Evolutionary conservation across 2,797 vertebrate genomes (phyloP), one percentile per base, ranked within the genome.

Genomic region (Poecile montanus): DNA sequence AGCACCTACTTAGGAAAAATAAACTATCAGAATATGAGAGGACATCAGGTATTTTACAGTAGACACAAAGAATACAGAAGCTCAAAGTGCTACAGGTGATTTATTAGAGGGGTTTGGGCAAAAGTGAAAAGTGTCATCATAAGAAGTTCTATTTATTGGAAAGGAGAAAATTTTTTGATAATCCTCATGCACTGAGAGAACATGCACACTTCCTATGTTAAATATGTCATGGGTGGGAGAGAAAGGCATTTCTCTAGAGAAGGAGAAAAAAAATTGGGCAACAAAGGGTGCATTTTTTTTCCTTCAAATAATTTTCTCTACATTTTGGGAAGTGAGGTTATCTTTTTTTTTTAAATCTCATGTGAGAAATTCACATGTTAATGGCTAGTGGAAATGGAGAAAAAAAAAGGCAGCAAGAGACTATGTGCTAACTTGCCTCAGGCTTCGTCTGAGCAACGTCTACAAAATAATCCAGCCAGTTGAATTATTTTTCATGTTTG

Each of bases 381-480:
- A 30, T n/a, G 62, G 88, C 40, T 92, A 94, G 47, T 25, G 9
- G 40, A 6, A 11, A 40, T 25, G 9, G 40, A 6, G 11, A 40
- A 61, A 77, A 91, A 85, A 86, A 65, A 86, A 89, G 42, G 53
- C 66, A 92, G 88, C 58, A 88, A 70, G 79, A 93, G 67, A 93
- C 85, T 65, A 44, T 30, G 88, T 77, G 82, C 60, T 94, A 95
- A 93, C 44, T 90, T 92, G 95, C 85, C 90, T 94, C 72, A 40
- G 85, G 89, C 92, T 92, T 62, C 1, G 81, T 94, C 89, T 60
- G 51, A 93, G 80, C 65, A 68, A 25, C 8, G 44, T 60, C 89
- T 95, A 88, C 51, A 95, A 86, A 91, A 94, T 68, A 96, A 95
- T 85, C 71, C 89, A 96, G 87, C 72, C 57, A 94, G 68, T 4